Conservation (phyloP, 2,797 vertebrate genomes). For the Lates japonicus region DNA sequence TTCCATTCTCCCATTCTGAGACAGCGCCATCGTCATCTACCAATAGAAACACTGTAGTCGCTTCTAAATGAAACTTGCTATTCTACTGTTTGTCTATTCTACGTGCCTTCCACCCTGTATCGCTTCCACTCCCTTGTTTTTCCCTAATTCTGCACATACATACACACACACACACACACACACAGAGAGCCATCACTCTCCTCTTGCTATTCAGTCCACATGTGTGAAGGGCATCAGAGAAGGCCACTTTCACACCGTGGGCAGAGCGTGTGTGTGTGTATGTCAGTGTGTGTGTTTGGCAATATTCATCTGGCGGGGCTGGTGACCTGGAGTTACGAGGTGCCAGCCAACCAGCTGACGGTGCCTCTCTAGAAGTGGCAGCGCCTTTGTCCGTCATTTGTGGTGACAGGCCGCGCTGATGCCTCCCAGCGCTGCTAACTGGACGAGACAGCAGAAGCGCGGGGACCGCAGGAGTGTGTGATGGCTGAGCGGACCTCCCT, state of each 20-base stretch:
- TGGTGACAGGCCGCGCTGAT: constrained; percentile 72
- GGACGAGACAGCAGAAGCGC: constrained; percentile 75
- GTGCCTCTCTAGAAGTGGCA: constrained; percentile 73
- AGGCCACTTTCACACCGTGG: constrained; percentile 70
- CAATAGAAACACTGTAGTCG: too few species aligned
- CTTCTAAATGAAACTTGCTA: too few species aligned
- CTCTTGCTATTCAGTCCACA: constrained; percentile 63
- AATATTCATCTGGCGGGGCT: too few species aligned
- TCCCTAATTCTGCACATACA: too few species aligned
- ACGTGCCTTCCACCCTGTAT: too few species aligned
- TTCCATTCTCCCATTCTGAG: too few species aligned
- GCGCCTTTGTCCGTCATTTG: constrained; percentile 80
- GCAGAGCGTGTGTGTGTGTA: constrained; percentile 38
- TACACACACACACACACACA: too few species aligned
- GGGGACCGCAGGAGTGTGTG: constrained; percentile 65
- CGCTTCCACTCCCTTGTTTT: too few species aligned
- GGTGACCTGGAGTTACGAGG: too few species aligned
- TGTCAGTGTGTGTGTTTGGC: constrained; percentile 63
- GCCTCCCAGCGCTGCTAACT: constrained; percentile 77
- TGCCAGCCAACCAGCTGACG: constrained; percentile 83
- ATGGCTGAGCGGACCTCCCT: constrained; percentile 63
- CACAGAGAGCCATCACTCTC: constrained; percentile 6
- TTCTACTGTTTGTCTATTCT: too few species aligned
- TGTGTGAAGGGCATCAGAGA: constrained; percentile 79
- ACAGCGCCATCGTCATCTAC: too few species aligned